Percentiles rank a stretch among this genome's conserved stretches.
phyloP scores from a whole-genome alignment of 2,113 vertebrate species.

The Zosterops borbonicus region DNA sequence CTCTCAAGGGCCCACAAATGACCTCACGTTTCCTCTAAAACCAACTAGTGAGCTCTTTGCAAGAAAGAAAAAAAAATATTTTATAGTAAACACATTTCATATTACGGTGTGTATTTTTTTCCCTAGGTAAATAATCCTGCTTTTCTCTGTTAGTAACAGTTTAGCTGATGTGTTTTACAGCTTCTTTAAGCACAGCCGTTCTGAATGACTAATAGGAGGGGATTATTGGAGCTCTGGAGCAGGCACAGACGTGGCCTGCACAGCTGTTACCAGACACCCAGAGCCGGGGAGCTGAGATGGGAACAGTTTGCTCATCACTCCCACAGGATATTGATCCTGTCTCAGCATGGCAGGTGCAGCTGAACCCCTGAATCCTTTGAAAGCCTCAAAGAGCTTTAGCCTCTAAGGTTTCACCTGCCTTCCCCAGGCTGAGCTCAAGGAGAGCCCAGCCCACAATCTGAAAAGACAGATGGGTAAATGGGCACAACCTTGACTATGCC shows the following conservation, averaged over 20 bases:
- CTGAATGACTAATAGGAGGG: not conserved
- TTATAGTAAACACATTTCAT: constrained; percentile 10
- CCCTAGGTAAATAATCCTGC: constrained; percentile 2
- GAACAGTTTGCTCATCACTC: not conserved
- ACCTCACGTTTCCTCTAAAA: constrained; percentile 14
- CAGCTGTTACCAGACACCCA: not conserved
- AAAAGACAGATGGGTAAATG: not conserved
- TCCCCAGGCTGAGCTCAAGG: not conserved
- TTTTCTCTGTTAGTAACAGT: constrained; percentile 5
- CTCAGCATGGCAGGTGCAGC: not conserved
- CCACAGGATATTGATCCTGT: not conserved
- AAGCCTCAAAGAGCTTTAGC: not conserved
- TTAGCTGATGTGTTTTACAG: constrained; percentile 48
- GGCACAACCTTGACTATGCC: not conserved
- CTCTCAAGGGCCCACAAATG: not conserved
- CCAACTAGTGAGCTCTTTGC: not conserved
- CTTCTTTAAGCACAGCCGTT: not conserved
- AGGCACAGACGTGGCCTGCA: not conserved
- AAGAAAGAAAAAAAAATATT: not conserved
- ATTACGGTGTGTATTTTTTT: not conserved
- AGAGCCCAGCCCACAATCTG: not conserved
- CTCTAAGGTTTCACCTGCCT: not conserved
- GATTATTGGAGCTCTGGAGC: constrained; percentile 11
- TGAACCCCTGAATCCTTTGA: not conserved
- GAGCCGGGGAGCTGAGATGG: not conserved